Percentiles rank a stretch among this genome's conserved stretches.
Evolutionary conservation across 1,140 invertebrate genomes (phyloP).

Genomic region (Drosophila funebris): DNA sequence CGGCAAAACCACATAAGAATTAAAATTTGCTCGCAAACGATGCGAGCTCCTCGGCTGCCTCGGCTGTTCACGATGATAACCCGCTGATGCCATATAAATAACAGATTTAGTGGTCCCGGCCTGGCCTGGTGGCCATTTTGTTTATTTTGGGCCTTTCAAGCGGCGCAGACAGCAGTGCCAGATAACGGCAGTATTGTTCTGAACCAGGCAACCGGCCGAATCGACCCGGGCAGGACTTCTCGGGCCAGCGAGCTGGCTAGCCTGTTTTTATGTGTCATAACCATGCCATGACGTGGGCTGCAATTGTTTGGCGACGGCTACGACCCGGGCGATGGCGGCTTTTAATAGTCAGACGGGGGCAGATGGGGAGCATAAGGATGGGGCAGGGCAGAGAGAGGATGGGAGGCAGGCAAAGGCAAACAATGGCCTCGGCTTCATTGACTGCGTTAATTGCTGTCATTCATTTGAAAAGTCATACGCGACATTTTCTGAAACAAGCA

Average conservation of each 20-base stretch:
- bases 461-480: conserved; percentile 78
- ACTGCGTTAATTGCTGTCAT: conserved; percentile 81
- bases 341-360: conserved; percentile 60
- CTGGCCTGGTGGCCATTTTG: conserved; percentile 48
- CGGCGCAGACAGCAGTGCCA: conserved; percentile 32
- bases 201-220: neutral
- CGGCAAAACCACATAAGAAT: neutral
- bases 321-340: conserved; percentile 36
- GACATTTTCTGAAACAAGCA: conserved; percentile 47
- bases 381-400: conserved; percentile 11
- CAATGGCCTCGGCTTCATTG: conserved; percentile 73
- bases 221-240: neutral
- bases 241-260: conserved; percentile 16
- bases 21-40: conserved; percentile 6
- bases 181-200: conserved; percentile 40
- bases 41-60: neutral
- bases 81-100: conserved; percentile 74
- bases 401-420: conserved; percentile 43
- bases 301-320: conserved; percentile 24
- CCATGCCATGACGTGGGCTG: conserved; percentile 26
- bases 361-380: too few relatives aligned
- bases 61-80: conserved; percentile 32
- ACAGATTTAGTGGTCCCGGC: conserved; percentile 73
- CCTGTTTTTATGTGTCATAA: conserved; percentile 74
- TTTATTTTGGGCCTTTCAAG: conserved; percentile 54